Base-by-base conservation (phyloP, 2,888 invertebrate species). In the Rhamphomyia laevipes region DNA sequence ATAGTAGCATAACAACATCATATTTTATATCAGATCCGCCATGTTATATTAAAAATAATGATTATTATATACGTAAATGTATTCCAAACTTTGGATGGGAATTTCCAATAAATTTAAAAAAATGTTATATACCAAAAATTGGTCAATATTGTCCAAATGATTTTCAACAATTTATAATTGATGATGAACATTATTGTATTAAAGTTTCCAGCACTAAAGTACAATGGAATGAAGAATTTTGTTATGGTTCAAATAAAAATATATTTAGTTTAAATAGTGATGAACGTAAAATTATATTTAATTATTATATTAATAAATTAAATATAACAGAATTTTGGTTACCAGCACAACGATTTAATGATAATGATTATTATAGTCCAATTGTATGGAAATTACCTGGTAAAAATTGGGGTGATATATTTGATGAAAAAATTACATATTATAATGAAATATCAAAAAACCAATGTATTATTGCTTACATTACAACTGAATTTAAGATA, bases 321-420 rank as follows among this genome's bases (percentile, higher is more conserved):
- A 59, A 62, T 31, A 47, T 52, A 9, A 50, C 21, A 1, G 50
- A 57, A 23, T 66, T 76, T 49, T 78, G 78, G 77, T 56, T 78
- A 47, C 77, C 77, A 15, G 70, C 72, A 4, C 65, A 65, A 42
- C 67, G 76, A 37, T 56, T 59, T 21, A 52, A 51, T 6, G 53
- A 51, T 45, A 53, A 63, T 23, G 6, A 42, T 38, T 38, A 11
- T 42, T n/a, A 42, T 23, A 27, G 13, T n/a, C 74, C 74, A 17
- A 57, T 74, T 15, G 63, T 47, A 60, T 74, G 75, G 72, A 61
- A 64, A 17, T 68, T 75, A 48, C 75, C 77, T 1, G 78, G 77
- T 5, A 52, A 60, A 46, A 53, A 54, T 16, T 69, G 65, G 65
- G 64, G 63, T 23, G 55, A 62, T 30, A 53, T 53, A 23, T 45